Base-by-base conservation (phyloP, 2,113 vertebrate genomes). In the Phylloscopus whistleri region DNA sequence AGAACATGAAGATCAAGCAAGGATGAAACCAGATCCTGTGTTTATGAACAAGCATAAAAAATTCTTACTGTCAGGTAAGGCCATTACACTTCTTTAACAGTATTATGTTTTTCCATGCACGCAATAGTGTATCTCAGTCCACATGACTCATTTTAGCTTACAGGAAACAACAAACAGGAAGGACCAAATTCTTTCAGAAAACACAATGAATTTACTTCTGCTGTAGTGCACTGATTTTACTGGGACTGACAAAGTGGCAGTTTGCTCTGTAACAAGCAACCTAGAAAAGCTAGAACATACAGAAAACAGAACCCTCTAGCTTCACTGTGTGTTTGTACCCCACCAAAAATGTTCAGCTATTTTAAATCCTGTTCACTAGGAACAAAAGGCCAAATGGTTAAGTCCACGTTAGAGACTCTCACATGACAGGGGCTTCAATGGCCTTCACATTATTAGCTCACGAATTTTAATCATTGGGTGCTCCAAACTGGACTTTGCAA, bases 91-190 rank as follows among this genome's bases (percentile, higher is more conserved):
- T 83, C 14, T 93, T 88, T 31, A 90, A 94, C 0, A 2, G 20
- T 35, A 31, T 17, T 67, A 46, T 7, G 13, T n/a, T 68, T 87
- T 90, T 58, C 52, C 82, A 84, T 93, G 73, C 44, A 62, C 58
- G 49, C 56, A 70, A 63, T 21, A 24, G 35, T 67, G 23, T 84
- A 62, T 59, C 22, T 91, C 77, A 62, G 49, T 73, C 39, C 64
- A 31, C 31, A 52, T 24, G 43, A 78, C 35, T 96, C 82, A 80
- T 72, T 96, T 93, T 70, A 78, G 24, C 56, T 84, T 59, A 78
- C 74, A 88, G 95, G 88, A 96, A 96, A 88, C 39, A 88, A 84
- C 68, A 88, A 92, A 90, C 63, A 88, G 88, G 92, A 97, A 95
- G 37, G 79, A 84, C 11, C 35, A 87, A 91, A 93, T 89, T 94